Base-by-base conservation (phyloP, 2,888 invertebrate species). In the Peribatodes rhomboidaria region DNA sequence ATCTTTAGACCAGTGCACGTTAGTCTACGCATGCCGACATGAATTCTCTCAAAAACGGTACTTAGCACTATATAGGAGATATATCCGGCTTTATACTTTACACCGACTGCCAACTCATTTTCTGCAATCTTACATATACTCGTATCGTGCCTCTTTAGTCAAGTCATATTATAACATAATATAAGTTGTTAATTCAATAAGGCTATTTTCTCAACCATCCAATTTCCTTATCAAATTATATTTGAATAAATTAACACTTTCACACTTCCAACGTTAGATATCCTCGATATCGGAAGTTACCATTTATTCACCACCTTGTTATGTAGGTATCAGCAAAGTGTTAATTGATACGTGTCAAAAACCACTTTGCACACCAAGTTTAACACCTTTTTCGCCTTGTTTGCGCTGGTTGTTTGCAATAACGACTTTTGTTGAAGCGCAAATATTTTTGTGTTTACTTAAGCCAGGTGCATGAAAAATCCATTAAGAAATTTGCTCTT, bases 321-420 rank as follows among this genome's bases (percentile, higher is more conserved):
- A 82, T 84, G 84, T 80, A 79, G 84, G 88, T 90, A 87, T 89
- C 87, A 77, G 72, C 61, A 55, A 69, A 72, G 87, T 88, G 92
- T 78, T 93, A 93, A 93, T 92, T 92, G 88, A 82, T 84, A 86
- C 78, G 89, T 89, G 92, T 92, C 84, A 85, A 85, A 86, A 88
- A 81, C 82, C 81, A 57, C 60, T 81, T 85, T 33, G 55, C 82
- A 79, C 80, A 79, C 78, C 77, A 70, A 81, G 78, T 79, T 91
- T 90, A 88, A 86, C 92, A 89, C 91, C 87, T 88, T 85, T 80
- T 81, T 78, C 74, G 72, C 71, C 46, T 77, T 77, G 83, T 92
- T 89, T 89, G 82, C 81, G 65, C 79, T 76, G 73, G 75, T 81
- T 87, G 81, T 88, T 90, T 85, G 84, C 84, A 83, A 84, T 81